These are phyloP conservation scores for Cartodere bifasciata DNA, from an alignment of 2,888 invertebrate genomes.

Conservation along the genomic window DNA sequence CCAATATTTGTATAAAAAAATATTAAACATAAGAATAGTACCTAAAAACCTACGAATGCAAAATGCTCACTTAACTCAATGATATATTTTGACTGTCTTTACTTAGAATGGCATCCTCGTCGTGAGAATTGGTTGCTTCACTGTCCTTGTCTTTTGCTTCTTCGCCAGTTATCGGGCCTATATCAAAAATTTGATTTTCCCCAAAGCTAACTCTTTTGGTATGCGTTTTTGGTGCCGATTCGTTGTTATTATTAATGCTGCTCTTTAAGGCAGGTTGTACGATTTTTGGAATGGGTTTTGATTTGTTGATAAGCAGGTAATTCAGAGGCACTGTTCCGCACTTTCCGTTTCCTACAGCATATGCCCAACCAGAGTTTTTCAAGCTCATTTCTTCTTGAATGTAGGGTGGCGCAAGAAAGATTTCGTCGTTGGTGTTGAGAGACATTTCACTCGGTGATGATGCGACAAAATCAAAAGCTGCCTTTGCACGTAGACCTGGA, in stretches of 20 bases:
- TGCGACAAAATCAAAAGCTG: slow-evolving; percentile 63
- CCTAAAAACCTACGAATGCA: no score
- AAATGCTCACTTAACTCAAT: no score
- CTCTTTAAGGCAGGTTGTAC: slow-evolving; percentile 15
- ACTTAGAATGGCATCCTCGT: no score
- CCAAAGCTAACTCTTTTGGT: slow-evolving; percentile 34
- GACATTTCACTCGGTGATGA: slow-evolving; percentile 62
- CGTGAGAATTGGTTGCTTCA: no score
- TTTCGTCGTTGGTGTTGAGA: slow-evolving; percentile 60
- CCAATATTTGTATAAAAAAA: no score
- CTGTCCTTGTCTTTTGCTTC: no score
- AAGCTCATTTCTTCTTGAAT: slow-evolving; percentile 55
- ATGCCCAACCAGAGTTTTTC: slow-evolving; percentile 56
- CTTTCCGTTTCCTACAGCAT: slow-evolving; percentile 45
- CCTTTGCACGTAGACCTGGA: slow-evolving; percentile 50
- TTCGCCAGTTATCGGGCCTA: no score
- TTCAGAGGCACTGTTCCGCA: slow-evolving; percentile 54
- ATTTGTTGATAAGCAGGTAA: slow-evolving; percentile 35
- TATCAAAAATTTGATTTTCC: slow-evolving; percentile 32
- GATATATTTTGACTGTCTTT: no score
- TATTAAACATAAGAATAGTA: no score
- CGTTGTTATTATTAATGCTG: slow-evolving; percentile 11
- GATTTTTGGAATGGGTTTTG: slow-evolving; percentile 2
- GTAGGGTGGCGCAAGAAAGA: slow-evolving; percentile 72
- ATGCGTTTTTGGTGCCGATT: slow-evolving; percentile 19